phyloP scores from a whole-genome alignment of 2,888 invertebrate genomes.

The Cantharis lateralis region DNA sequence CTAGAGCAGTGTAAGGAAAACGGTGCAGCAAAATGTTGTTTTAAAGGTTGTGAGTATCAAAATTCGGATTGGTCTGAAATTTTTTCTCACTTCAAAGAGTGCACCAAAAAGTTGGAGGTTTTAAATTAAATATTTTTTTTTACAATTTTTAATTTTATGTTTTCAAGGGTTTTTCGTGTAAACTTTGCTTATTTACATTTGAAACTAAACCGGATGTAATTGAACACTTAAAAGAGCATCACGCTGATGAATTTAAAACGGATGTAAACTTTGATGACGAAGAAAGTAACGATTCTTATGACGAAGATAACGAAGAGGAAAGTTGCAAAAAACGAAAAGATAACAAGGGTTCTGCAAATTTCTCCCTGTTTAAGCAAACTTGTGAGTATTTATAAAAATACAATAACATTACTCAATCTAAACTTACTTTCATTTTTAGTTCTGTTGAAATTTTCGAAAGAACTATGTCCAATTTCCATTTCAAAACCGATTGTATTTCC shows the following conservation, averaged over 20 bases:
- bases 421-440: not conserved
- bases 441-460: not conserved
- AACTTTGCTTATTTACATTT: conserved; percentile 43
- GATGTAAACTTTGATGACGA: not conserved
- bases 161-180: conserved; percentile 47
- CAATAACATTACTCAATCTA: not conserved
- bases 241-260: not conserved
- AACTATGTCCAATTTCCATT: not conserved
- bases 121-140: conserved; percentile 32
- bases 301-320: not conserved
- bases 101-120: conserved; percentile 41
- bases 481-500: conserved; percentile 9
- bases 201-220: conserved; percentile 37
- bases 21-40: conserved; percentile 46
- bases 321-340: not conserved
- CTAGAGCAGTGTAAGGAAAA: conserved; percentile 41
- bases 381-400: not conserved
- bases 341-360: not conserved
- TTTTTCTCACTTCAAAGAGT: conserved; percentile 44
- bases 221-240: conserved; percentile 38
- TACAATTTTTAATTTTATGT: not conserved
- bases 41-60: conserved; percentile 46
- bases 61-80: conserved; percentile 41
- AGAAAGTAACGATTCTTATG: not conserved
- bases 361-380: not conserved